These are phyloP conservation scores for Virgularia gustaviana DNA, from an alignment of 92 coral and sea anemone species.

Conservation along the genomic window DNA sequence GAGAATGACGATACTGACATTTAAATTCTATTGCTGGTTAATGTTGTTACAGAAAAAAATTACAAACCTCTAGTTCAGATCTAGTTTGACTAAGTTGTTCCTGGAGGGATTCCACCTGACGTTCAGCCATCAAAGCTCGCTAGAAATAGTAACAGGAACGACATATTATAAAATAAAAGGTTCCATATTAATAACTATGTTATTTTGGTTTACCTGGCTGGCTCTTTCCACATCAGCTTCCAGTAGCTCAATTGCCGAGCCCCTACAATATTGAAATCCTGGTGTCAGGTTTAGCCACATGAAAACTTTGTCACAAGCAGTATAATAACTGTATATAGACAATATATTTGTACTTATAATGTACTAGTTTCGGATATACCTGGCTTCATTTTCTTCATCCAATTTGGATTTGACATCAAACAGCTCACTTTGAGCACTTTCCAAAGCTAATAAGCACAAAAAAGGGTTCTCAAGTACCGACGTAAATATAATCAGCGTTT, in stretches of 20 bases:
- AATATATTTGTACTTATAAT: neutral
- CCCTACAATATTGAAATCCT: conserved; percentile 49
- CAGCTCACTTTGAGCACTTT: conserved; percentile 81
- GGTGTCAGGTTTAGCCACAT: no score
- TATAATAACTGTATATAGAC: neutral
- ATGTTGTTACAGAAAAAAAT: no score
- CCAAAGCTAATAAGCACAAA: no score
- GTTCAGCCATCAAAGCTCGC: conserved; percentile 89
- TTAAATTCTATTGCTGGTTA: no score
- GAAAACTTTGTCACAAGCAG: neutral
- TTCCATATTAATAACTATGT: neutral
- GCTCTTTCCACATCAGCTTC: conserved; percentile 91
- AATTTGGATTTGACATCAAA: conserved; percentile 90
- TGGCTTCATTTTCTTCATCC: conserved; percentile 91
- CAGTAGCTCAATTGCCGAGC: conserved; percentile 85
- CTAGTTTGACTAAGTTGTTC: conserved; percentile 70
- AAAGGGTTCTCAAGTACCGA: no score
- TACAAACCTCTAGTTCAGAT: conserved; percentile 84
- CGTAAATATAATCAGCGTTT: no score
- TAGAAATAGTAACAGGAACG: conserved; percentile 4
- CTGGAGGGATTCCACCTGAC: conserved; percentile 76
- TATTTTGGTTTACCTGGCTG: conserved; percentile 61
- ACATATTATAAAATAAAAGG: neutral
- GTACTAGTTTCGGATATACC: conserved; percentile 38
- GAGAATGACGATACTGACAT: no score